Evolutionary conservation across 1,140 invertebrate genomes (phyloP), one percentile per base, ranked within the genome.

Genomic region (Nomia melanderi): DNA sequence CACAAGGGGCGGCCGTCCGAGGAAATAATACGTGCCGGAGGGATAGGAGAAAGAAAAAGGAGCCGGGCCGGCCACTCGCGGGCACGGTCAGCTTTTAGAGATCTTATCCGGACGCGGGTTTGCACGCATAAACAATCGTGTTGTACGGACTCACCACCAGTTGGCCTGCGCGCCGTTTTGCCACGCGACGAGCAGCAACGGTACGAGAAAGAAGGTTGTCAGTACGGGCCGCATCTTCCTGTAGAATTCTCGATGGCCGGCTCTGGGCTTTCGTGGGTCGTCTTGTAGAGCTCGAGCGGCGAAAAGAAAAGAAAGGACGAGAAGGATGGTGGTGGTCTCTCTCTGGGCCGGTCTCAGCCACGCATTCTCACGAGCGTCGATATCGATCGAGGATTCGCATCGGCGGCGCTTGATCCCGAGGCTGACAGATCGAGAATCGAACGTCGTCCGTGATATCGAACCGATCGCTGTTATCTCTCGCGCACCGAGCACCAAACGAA

Each of bases 71-170:
- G 27, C 11, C 9, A 27, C 47, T n/a, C 14, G 41, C 41, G 29
- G 47, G 12, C 33, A 20, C 25, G 31, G 47, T n/a, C 1, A 29
- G 25, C 25, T n/a, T n/a, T n/a, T n/a, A n/a, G 31, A 50, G 64
- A 76, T 76, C 23, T 59, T 36, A 76, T 67, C 64, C 14, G 11
- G 1, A 59, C 23, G 41, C 41, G 7, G 17, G n/a, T n/a, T n/a
- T n/a, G n/a, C 11, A 23, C 39, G 31, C 39, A 59, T 76, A 76
- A 77, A 77, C 75, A 71, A 77, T 71, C 33, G 56, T 77, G 57
- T 54, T 71, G 41, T 71, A 56, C 20, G 53, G 39, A 88, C 91
- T 91, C 78, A 92, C 91, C 91, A 92, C 91, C 91, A 92, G 82
- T 92, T 92, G 47, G 91, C 91, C 69, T 86, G 83, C 64, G 83